Conservation (phyloP, 2,113 vertebrate genomes). For the Heterocephalus glaber region DNA sequence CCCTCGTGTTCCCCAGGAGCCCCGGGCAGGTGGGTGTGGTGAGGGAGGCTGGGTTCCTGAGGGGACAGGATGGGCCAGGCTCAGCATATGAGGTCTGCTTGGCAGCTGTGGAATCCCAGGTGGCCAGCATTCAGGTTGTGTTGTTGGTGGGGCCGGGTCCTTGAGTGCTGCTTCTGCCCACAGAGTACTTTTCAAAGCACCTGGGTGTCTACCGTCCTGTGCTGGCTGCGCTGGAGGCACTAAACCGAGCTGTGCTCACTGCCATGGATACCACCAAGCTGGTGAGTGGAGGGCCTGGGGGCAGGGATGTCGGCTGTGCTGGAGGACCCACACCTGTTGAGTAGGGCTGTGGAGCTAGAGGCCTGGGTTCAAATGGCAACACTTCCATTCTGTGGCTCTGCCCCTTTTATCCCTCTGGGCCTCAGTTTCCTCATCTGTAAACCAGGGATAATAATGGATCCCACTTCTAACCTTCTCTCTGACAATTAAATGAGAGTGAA, state of each 20-base stretch:
- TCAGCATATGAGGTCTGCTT: not conserved
- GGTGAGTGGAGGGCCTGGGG: slow-evolving; percentile 84
- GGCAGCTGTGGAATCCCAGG: not conserved
- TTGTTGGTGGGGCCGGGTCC: not conserved
- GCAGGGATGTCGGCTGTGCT: not conserved
- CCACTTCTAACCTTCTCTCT: not conserved
- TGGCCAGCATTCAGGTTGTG: not conserved
- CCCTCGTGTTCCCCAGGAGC: not conserved
- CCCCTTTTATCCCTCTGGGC: not conserved
- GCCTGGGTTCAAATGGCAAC: not conserved
- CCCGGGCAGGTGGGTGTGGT: not conserved
- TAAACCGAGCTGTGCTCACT: slow-evolving; percentile 93
- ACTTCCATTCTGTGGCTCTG: not conserved
- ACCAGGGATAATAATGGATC: not conserved
- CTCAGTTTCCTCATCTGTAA: slow-evolving; percentile 43
- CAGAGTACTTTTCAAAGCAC: slow-evolving; percentile 96
- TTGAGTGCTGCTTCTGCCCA: slow-evolving; percentile 11
- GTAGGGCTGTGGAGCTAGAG: not conserved
- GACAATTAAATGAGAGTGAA: not conserved
- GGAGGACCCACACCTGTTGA: accelerated
- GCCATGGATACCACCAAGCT: slow-evolving; percentile 98
- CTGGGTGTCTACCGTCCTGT: slow-evolving; percentile 94
- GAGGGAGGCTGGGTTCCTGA: not conserved
- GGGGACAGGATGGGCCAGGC: not conserved
- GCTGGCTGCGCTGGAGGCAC: slow-evolving; percentile 93